These are phyloP conservation scores for Oxytorus armatus DNA, from an alignment of 2,888 invertebrate genomes.

Conservation along the genomic window DNA sequence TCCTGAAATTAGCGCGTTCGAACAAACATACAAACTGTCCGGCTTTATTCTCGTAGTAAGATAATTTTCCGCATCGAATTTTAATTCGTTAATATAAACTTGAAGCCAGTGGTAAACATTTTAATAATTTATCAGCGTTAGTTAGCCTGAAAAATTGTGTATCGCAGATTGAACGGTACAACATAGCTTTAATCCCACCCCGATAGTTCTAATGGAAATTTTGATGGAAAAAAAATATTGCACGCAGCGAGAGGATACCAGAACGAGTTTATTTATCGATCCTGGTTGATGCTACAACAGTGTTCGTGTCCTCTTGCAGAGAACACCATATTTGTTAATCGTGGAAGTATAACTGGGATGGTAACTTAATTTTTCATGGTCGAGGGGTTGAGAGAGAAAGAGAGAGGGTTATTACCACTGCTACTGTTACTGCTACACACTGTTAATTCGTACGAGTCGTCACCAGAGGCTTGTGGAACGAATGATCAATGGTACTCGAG, in stretches of 20 bases:
- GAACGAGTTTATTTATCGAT: conserved; percentile 35
- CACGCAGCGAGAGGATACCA: not conserved
- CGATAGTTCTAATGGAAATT: conserved; percentile 11
- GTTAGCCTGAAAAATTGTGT: not conserved
- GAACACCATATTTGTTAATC: conserved; percentile 9
- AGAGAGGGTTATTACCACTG: conserved; percentile 11
- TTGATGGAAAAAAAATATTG: not conserved
- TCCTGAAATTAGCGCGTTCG: too few species aligned
- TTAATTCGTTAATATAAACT: too few species aligned
- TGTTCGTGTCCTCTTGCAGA: not conserved
- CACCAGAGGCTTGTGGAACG: conserved; percentile 52
- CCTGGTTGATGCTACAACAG: not conserved
- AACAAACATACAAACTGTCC: too few species aligned
- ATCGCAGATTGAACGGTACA: not conserved
- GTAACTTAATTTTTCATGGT: conserved; percentile 60
- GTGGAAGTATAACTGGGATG: conserved; percentile 39
- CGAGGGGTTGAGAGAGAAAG: conserved; percentile 20
- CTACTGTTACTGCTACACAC: conserved; percentile 25
- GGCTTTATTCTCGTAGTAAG: too few species aligned
- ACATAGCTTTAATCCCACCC: not conserved
- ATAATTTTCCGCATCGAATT: too few species aligned
- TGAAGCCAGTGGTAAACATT: not conserved
- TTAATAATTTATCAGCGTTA: not conserved
- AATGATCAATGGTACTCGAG: conserved; percentile 54
- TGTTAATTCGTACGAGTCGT: conserved; percentile 58